These are phyloP conservation scores for Microctenopoma stevenorrisi DNA, from an alignment of 2,797 vertebrate species.

Conservation along the genomic window DNA sequence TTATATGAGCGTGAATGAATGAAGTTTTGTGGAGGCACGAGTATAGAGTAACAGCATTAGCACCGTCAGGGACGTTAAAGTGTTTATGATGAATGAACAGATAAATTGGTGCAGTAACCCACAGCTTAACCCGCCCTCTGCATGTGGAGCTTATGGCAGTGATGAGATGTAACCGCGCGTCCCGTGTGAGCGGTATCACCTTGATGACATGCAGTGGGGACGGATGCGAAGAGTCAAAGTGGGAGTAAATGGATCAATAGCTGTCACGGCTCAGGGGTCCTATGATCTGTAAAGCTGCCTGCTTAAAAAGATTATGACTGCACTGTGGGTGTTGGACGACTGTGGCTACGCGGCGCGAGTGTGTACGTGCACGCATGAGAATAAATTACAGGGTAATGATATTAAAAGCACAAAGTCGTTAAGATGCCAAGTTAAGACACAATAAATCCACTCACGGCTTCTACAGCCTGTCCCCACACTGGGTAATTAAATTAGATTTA, in stretches of 20 bases:
- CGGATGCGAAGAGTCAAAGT: slow-evolving; percentile 48
- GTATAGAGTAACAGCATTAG: neutral
- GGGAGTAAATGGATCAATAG: slow-evolving; percentile 72
- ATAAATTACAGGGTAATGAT: slow-evolving; percentile 98
- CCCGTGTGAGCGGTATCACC: slow-evolving; percentile 36
- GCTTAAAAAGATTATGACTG: slow-evolving; percentile 74
- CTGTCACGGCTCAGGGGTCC: slow-evolving; percentile 64
- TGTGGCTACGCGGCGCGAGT: slow-evolving; percentile 37
- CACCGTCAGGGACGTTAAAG: neutral
- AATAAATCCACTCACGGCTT: slow-evolving; percentile 94
- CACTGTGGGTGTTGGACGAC: slow-evolving; percentile 60
- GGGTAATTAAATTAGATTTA: slow-evolving; percentile 99
- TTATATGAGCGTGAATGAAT: too few relatives aligned
- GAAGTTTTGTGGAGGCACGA: neutral
- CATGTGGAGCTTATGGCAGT: neutral
- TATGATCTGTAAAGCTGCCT: slow-evolving; percentile 68
- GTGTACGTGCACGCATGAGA: slow-evolving; percentile 79
- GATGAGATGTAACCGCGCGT: slow-evolving; percentile 20
- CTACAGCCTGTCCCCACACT: slow-evolving; percentile 94
- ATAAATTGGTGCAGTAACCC: too few relatives aligned
- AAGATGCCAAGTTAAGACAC: slow-evolving; percentile 97
- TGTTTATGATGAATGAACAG: neutral
- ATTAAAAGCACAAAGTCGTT: slow-evolving; percentile 99
- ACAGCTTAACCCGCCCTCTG: neutral
- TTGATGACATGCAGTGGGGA: slow-evolving; percentile 46